These are phyloP conservation scores for Fregetta grallaria DNA, from an alignment of 2,113 vertebrate genomes.

Conservation along the genomic window DNA sequence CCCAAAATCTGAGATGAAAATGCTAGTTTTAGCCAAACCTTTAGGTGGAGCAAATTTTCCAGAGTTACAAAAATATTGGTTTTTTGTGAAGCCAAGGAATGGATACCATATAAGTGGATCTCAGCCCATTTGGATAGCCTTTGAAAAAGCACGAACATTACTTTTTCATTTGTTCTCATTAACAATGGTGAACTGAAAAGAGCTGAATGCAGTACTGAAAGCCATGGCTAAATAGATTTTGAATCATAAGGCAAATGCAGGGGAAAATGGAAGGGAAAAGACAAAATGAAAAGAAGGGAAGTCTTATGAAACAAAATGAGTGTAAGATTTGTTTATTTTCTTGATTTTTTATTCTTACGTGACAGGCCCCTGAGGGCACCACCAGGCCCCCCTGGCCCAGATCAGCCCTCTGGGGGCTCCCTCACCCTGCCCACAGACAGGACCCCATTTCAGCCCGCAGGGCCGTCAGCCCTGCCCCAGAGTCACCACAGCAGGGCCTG, in stretches of 20 bases:
- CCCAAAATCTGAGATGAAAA: slow-evolving; percentile 56
- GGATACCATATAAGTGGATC: slow-evolving; percentile 39
- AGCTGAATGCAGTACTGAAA: neutral
- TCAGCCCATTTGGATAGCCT: slow-evolving; percentile 48
- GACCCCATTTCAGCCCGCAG: too few relatives aligned
- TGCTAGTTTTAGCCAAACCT: slow-evolving; percentile 47
- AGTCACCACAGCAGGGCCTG: rapidly evolving
- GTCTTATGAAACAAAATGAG: neutral
- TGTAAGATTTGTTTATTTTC: neutral
- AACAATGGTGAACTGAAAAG: neutral
- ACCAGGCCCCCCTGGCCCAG: rapidly evolving
- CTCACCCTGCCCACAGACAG: rapidly evolving
- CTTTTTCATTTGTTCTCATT: slow-evolving; percentile 45
- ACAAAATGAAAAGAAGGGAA: neutral
- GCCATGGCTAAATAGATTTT: neutral
- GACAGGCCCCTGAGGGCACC: neutral
- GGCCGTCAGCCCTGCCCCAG: neutral
- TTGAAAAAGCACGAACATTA: slow-evolving; percentile 32
- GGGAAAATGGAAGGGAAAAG: neutral
- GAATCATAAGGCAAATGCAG: neutral
- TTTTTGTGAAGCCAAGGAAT: slow-evolving; percentile 52
- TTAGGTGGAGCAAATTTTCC: slow-evolving; percentile 60
- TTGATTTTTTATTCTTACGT: neutral
- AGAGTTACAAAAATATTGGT: slow-evolving; percentile 60
- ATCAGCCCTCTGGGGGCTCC: rapidly evolving